A percentile compares a stretch with the other conserved stretches of the same genome.
Conservation (phyloP, 2,888 invertebrate genomes). For the Scaeva pyrastri region DNA sequence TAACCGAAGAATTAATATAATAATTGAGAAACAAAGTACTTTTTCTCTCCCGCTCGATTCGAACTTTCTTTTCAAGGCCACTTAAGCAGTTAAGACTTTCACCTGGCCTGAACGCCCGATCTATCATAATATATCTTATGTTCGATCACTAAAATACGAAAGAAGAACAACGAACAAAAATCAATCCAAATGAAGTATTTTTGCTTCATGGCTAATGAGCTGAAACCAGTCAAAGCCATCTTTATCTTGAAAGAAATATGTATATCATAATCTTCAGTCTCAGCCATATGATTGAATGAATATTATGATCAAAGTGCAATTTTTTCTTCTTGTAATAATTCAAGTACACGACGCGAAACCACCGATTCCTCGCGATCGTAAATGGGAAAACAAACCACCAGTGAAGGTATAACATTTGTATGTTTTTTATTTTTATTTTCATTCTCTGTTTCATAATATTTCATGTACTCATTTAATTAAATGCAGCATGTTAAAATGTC, state of each 20-base stretch:
- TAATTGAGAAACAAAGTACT: conserved; percentile 32
- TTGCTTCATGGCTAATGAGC: conserved; percentile 28
- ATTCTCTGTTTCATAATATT: too few species aligned
- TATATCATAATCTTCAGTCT: not conserved
- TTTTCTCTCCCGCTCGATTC: conserved; percentile 15
- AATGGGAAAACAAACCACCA: not conserved
- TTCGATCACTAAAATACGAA: not conserved
- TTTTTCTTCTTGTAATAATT: conserved; percentile 16
- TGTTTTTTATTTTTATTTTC: too few species aligned
- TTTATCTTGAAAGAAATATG: conserved; percentile 29
- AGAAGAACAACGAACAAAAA: conserved; percentile 37
- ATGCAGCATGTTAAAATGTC: too few species aligned
- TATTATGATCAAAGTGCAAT: not conserved
- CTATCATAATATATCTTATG: not conserved
- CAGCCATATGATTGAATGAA: conserved; percentile 19
- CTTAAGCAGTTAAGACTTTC: conserved; percentile 54
- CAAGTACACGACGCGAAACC: conserved; percentile 13
- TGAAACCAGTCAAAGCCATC: conserved; percentile 41
- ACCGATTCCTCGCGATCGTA: conserved; percentile 6
- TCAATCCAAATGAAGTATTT: conserved; percentile 50
- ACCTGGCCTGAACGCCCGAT: not conserved
- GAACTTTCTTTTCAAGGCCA: conserved; percentile 74
- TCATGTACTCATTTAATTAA: too few species aligned
- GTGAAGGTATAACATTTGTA: too few species aligned
- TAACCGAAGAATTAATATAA: conserved; percentile 62